These are phyloP conservation scores for Lasioglossum figueresi DNA, from an alignment of 2,888 invertebrate species.

Conservation along the genomic window DNA sequence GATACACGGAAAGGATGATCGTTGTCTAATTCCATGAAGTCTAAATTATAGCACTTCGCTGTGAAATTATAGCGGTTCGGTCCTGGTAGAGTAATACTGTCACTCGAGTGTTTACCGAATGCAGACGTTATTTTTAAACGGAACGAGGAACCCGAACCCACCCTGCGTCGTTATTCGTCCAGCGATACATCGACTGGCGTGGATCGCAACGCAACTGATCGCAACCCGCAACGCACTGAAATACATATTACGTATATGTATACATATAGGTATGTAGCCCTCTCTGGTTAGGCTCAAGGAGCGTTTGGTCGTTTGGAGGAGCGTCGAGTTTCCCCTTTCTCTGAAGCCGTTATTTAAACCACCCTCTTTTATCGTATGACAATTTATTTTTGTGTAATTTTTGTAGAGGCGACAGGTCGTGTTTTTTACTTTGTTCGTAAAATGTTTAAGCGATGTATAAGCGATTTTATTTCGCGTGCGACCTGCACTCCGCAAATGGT, in stretches of 20 bases:
- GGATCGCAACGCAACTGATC: neutral
- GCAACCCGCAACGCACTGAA: neutral
- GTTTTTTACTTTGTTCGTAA: neutral
- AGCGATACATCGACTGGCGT: constrained; percentile 36
- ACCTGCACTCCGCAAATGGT: constrained; percentile 23
- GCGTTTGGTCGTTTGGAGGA: neutral
- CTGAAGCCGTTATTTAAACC: neutral
- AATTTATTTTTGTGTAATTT: neutral
- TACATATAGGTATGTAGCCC: too few relatives aligned
- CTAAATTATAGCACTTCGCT: neutral
- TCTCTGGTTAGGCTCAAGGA: too few relatives aligned
- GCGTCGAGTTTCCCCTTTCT: neutral
- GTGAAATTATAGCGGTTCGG: neutral
- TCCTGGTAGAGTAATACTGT: neutral
- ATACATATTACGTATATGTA: neutral
- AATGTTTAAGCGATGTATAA: neutral
- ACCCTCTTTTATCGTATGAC: neutral
- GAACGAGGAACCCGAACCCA: neutral
- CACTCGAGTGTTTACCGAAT: neutral
- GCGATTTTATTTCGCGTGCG: neutral
- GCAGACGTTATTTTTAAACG: constrained; percentile 28
- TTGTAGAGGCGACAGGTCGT: too few relatives aligned
- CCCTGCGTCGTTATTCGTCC: constrained; percentile 13
- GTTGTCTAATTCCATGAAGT: neutral
- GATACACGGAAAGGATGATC: neutral